Evolutionary conservation across 2,113 vertebrate genomes (phyloP).

Genomic region (Chinchilla lanigera): DNA sequence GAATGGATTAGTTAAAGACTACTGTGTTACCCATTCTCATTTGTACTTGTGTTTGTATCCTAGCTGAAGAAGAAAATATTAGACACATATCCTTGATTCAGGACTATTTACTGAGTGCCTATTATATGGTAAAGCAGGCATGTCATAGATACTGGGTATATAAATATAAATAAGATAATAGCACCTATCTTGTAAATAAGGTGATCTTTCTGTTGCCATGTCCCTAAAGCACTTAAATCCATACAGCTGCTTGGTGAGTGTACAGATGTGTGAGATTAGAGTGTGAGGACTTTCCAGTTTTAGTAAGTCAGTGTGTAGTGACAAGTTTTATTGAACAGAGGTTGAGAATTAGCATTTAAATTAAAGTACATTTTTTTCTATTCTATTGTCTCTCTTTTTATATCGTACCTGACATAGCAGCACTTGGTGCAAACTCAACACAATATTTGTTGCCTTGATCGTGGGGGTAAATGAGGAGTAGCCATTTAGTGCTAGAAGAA

Average conservation of each 20-base stretch:
- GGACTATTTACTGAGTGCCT: background rate
- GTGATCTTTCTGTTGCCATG: background rate
- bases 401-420: background rate
- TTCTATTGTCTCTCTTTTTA: constrained; percentile 10
- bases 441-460: background rate
- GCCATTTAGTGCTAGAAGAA: background rate
- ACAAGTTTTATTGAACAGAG: background rate
- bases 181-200: background rate
- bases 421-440: background rate
- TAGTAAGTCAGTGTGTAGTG: background rate
- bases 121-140: background rate
- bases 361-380: background rate
- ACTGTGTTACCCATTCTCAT: background rate
- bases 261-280: background rate
- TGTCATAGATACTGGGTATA: background rate
- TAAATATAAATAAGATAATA: background rate
- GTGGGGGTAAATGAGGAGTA: background rate
- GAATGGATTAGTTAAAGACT: background rate
- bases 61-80: background rate
- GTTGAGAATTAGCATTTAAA: background rate
- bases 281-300: background rate
- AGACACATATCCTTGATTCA: background rate
- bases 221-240: background rate
- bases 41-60: background rate
- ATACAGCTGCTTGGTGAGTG: background rate